A percentile compares a stretch with the other conserved stretches of the same genome.
These are phyloP conservation scores for Zygogramma bicolorata DNA, from an alignment of 2,888 invertebrate species.

Conservation along the genomic window DNA sequence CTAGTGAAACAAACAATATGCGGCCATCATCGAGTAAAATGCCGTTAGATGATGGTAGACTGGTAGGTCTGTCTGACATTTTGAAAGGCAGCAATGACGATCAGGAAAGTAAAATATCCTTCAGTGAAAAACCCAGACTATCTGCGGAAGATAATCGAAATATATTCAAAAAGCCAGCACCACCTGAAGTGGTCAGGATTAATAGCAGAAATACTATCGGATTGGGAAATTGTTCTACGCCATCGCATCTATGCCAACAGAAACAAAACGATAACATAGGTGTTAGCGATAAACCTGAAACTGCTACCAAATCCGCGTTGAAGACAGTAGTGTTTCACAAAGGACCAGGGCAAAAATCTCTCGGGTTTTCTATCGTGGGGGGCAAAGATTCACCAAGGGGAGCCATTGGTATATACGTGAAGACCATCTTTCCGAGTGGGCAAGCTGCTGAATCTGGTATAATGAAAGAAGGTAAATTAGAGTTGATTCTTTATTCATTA, in stretches of 20 bases:
- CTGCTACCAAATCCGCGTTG: constrained; percentile 16
- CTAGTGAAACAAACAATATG: constrained; percentile 25
- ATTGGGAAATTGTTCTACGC: constrained; percentile 67
- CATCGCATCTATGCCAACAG: constrained; percentile 29
- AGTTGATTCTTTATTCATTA: background rate
- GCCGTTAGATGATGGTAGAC: constrained; percentile 29
- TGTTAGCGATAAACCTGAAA: constrained; percentile 15
- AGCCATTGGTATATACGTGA: constrained; percentile 89
- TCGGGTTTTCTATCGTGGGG: constrained; percentile 92
- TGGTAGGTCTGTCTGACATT: constrained; percentile 49
- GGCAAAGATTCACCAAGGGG: constrained; percentile 88
- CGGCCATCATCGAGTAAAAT: constrained; percentile 29
- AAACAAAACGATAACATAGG: constrained; percentile 6
- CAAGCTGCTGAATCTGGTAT: constrained; percentile 85
- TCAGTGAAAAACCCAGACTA: constrained; percentile 47
- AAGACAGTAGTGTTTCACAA: constrained; percentile 77
- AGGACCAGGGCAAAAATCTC: constrained; percentile 85
- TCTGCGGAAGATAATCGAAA: constrained; percentile 7
- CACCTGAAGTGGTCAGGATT: background rate
- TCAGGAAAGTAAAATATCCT: constrained; percentile 53
- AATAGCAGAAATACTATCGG: too few species aligned
- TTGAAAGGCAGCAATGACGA: constrained; percentile 40
- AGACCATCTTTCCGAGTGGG: constrained; percentile 87
- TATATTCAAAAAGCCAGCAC: constrained; percentile 47
- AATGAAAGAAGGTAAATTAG: constrained; percentile 80